Percentiles rank a stretch among this genome's conserved stretches.
Evolutionary conservation across 1,140 invertebrate species (phyloP).

Genomic region (Copidosoma floridanum): DNA sequence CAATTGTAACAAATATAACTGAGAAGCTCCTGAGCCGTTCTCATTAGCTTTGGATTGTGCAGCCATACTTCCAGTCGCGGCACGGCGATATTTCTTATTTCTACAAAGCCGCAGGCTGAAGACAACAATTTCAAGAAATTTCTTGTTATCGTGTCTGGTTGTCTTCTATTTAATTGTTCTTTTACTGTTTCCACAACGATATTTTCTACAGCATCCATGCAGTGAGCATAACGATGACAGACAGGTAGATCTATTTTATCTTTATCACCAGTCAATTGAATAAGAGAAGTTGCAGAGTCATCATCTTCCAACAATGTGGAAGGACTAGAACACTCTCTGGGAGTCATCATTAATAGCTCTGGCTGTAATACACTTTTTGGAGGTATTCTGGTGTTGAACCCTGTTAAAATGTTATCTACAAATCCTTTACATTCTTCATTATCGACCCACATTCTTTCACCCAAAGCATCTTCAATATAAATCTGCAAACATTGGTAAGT

Average conservation of each 20-base stretch:
- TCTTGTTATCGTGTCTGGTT: slow-evolving; percentile 82
- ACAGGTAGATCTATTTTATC: slow-evolving; percentile 57
- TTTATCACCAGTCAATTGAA: slow-evolving; percentile 46
- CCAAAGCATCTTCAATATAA: slow-evolving; percentile 91
- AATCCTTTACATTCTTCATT: slow-evolving; percentile 86
- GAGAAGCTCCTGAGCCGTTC: slow-evolving; percentile 89
- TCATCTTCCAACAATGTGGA: slow-evolving; percentile 58
- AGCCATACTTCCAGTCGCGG: slow-evolving; percentile 89
- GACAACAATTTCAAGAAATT: slow-evolving; percentile 86
- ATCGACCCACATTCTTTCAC: slow-evolving; percentile 91
- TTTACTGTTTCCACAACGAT: slow-evolving; percentile 83
- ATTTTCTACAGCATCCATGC: slow-evolving; percentile 72
- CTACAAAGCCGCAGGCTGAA: slow-evolving; percentile 79
- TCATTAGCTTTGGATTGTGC: slow-evolving; percentile 90
- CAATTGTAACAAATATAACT: slow-evolving; percentile 90
- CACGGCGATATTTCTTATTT: slow-evolving; percentile 80
- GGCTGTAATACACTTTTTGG: slow-evolving; percentile 62
- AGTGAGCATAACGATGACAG: slow-evolving; percentile 63
- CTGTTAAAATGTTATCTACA: slow-evolving; percentile 88
- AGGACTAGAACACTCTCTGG: slow-evolving; percentile 57
- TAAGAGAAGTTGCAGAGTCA: slow-evolving; percentile 54
- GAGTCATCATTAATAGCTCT: slow-evolving; percentile 57
- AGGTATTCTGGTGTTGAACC: slow-evolving; percentile 82
- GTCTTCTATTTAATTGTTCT: slow-evolving; percentile 81
- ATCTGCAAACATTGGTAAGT: slow-evolving; percentile 59